Evolutionary conservation across 2,888 invertebrate species (phyloP).

Genomic region (Melieria omissa): DNA sequence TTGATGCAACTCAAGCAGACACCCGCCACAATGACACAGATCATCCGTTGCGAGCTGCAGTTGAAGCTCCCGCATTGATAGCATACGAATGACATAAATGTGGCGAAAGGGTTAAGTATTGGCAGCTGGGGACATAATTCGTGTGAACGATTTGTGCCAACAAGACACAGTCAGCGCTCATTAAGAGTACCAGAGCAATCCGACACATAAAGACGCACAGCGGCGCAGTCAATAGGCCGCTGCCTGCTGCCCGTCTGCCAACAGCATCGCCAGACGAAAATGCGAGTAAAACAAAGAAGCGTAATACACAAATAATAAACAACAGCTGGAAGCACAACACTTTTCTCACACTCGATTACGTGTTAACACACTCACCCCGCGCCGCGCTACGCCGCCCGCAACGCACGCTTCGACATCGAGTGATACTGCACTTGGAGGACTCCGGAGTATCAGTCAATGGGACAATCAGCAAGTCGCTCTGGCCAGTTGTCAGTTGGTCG

Average conservation of each 20-base stretch:
- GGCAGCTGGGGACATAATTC: conserved; percentile 10
- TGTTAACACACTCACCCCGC: conserved; percentile 7
- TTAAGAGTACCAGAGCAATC: background rate
- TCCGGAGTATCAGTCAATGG: conserved; percentile 38
- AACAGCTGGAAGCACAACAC: conserved; percentile 65
- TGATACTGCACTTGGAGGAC: background rate
- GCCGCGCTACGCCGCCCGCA: background rate
- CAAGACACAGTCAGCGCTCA: conserved; percentile 35
- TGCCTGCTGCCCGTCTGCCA: too few species aligned
- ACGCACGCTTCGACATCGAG: background rate
- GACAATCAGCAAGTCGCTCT: conserved; percentile 21
- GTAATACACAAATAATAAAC: conserved; percentile 46
- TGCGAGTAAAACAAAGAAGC: conserved; percentile 26
- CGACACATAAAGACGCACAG: background rate
- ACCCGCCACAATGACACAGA: too few species aligned
- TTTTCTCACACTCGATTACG: conserved; percentile 62
- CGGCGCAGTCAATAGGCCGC: background rate
- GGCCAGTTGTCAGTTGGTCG: conserved; percentile 8
- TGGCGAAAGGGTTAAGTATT: too few species aligned
- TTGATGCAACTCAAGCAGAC: too few species aligned
- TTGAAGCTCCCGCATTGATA: too few species aligned
- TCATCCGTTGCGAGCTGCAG: too few species aligned
- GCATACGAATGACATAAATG: too few species aligned
- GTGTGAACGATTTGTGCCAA: conserved; percentile 41
- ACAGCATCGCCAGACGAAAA: conserved; percentile 33